Evolutionary conservation across 2,797 vertebrate genomes (phyloP).

Genomic region (Hypotaenidia okinawae): DNA sequence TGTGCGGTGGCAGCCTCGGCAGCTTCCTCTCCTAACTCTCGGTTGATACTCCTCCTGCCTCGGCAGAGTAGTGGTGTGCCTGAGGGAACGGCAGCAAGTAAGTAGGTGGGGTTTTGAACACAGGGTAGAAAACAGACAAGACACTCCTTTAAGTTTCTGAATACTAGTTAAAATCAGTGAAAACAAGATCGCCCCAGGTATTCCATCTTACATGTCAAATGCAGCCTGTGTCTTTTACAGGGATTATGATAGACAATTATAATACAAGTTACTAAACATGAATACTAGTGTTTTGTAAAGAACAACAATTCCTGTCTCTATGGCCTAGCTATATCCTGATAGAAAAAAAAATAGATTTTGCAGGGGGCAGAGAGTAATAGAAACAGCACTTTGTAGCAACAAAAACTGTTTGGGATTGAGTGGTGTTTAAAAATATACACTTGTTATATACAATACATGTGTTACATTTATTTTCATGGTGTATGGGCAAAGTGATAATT

Average conservation of each 20-base stretch:
- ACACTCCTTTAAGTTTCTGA: background rate
- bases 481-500: background rate
- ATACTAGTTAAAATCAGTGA: background rate
- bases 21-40: background rate
- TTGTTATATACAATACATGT: background rate
- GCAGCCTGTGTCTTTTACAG: background rate
- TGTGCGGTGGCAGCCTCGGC: background rate
- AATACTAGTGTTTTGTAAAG: background rate
- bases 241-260: background rate
- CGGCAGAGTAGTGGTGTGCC: background rate
- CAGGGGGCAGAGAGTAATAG: background rate
- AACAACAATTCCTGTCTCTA: background rate
- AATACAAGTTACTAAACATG: background rate
- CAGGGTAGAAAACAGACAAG: background rate
- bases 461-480: background rate
- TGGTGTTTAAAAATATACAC: background rate
- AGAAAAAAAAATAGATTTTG: background rate
- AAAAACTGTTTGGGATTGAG: background rate
- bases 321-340: background rate
- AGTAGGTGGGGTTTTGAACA: background rate
- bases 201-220: background rate
- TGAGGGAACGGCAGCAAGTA: background rate
- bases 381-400: background rate
- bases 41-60: background rate
- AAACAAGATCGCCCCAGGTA: background rate